Base-by-base conservation (phyloP, 2,797 vertebrate species). In the Acanthornis magna region DNA sequence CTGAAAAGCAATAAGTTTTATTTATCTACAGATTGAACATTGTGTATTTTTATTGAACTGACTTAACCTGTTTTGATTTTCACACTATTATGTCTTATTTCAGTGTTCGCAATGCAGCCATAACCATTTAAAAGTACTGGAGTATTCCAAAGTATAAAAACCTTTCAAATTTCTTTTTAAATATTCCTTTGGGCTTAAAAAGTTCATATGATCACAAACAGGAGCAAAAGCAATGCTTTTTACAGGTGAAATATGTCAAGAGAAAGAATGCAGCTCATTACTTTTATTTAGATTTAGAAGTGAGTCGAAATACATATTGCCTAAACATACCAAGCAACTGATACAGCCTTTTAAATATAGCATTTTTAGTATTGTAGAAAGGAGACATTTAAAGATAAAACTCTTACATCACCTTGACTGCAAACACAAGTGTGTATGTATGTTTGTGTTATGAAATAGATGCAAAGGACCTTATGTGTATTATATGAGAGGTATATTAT, bases 151-250 rank as follows among this genome's bases (percentile, higher is more conserved):
- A 91, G 10, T 36, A 87, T 13, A 74, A 93, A 72, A 95, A 55
- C 0, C 4, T 92, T 91, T 94, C n/a, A 70, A 82, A 79, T 84
- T 73, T 94, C 3, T 89, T 81, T 92, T 94, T 34, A 81, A 90
- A 91, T 34, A 38, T 62, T 29, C 38, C 43, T 86, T 82, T 91
- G n/a, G 22, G 45, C 19, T 79, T 70, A 79, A 68, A 82, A 96
- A 92, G 29, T 32, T 82, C 51, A 36, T 58, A 72, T 88, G 34
- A 86, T 94, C 54, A 34, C 60, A 66, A 85, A 87, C 12, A 82
- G 76, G 42, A 70, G 18, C 51, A 95, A 96, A 89, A 48, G 27
- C 20, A 86, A 68, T 15, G 47, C 23, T 75, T 93, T 94, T 93
- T 72, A 48, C 12, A 45, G 51, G 81, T 55, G 32, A 75, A 70